phyloP scores from a whole-genome alignment of 2,797 vertebrate genomes.

The Sebastes itinus region DNA sequence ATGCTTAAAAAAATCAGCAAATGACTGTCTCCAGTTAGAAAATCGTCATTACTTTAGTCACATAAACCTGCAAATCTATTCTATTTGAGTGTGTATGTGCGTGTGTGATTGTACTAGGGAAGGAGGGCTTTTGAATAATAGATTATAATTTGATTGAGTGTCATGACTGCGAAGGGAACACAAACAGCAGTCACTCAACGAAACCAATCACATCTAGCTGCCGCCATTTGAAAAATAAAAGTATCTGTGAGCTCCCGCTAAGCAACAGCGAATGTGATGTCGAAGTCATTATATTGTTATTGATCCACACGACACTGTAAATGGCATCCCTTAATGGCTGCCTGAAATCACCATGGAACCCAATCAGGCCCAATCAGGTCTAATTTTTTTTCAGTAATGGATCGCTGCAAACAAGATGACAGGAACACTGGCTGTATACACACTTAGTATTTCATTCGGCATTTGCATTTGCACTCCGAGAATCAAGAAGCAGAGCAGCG shows the following conservation, averaged over 20 bases:
- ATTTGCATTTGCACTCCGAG: constrained; percentile 79
- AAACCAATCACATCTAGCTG: constrained; percentile 53
- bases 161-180: constrained; percentile 50
- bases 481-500: constrained; percentile 85
- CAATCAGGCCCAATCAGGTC: constrained; percentile 69
- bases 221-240: constrained; percentile 57
- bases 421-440: constrained; percentile 84
- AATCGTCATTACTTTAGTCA: constrained; percentile 42
- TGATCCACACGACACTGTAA: constrained; percentile 70
- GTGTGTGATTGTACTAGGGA: not conserved
- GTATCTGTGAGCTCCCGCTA: constrained; percentile 55
- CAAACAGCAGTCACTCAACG: constrained; percentile 68
- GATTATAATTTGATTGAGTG: constrained; percentile 68
- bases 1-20: constrained; percentile 14
- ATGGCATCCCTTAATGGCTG: constrained; percentile 69
- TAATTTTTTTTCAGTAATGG: constrained; percentile 63
- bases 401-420: constrained; percentile 76
- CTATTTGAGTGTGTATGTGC: not conserved
- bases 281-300: constrained; percentile 72
- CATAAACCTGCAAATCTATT: constrained; percentile 49
- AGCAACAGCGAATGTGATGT: constrained; percentile 63
- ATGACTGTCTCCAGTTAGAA: constrained; percentile 26
- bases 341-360: constrained; percentile 72
- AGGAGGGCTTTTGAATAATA: constrained; percentile 61
- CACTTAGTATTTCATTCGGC: constrained; percentile 75